These are phyloP conservation scores for Zoroaster sp. DNA, from an alignment of 53 echinoderm and acorn worm genomes.

Conservation along the genomic window DNA sequence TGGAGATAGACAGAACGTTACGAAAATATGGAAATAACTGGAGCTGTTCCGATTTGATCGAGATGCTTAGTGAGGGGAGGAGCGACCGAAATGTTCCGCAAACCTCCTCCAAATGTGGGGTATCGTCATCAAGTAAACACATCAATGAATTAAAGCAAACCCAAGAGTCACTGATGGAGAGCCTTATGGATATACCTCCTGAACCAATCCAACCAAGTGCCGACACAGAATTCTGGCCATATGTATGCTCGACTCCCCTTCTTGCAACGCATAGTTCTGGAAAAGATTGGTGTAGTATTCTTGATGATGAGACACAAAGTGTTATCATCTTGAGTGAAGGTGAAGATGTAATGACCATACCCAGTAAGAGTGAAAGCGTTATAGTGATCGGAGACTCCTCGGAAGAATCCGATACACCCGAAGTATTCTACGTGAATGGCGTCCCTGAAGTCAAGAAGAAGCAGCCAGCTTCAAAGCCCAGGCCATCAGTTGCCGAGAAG, in stretches of 20 bases:
- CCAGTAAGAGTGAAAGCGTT: neutral
- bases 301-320: neutral
- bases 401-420: neutral
- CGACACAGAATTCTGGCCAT: neutral
- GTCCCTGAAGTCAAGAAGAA: neutral
- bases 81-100: neutral
- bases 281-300: neutral
- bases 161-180: neutral
- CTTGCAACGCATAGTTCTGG: neutral
- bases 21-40: neutral
- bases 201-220: neutral
- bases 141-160: conserved; percentile 11
- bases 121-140: too few species aligned
- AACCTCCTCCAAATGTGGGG: neutral
- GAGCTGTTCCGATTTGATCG: neutral
- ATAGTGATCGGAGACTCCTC: neutral
- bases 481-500: neutral
- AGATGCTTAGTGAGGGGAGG: neutral
- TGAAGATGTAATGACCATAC: neutral
- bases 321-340: neutral
- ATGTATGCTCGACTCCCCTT: neutral
- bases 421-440: neutral
- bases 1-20: neutral
- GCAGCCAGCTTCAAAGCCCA: neutral
- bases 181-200: neutral